Conservation (phyloP, 2,113 vertebrate species). For the Bucco capensis region DNA sequence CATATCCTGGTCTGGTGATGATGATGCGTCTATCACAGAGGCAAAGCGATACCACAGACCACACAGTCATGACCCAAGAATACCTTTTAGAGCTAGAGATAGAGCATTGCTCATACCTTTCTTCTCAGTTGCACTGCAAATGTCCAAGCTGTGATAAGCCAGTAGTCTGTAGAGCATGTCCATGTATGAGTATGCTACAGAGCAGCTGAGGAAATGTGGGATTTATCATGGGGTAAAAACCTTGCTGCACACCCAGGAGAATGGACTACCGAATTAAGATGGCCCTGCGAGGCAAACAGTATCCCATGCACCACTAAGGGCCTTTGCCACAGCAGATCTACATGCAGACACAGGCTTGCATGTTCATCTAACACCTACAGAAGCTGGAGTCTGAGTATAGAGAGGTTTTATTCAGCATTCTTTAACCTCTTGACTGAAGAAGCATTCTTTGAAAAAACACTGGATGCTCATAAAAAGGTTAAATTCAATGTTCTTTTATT, state of each 20-base stretch:
- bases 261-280: not conserved
- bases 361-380: not conserved
- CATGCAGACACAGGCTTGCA: not conserved
- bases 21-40: not conserved
- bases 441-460: not conserved
- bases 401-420: not conserved
- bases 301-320: not conserved
- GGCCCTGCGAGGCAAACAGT: not conserved
- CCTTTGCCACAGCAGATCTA: not conserved
- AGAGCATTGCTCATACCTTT: not conserved
- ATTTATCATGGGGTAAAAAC: not conserved
- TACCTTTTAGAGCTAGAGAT: not conserved
- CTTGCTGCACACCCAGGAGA: not conserved
- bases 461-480: not conserved
- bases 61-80: not conserved
- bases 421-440: not conserved
- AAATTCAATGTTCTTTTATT: not conserved
- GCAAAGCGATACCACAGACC: not conserved
- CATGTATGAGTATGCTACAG: not conserved
- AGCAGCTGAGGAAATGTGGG: not conserved
- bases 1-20: not conserved
- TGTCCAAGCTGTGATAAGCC: not conserved
- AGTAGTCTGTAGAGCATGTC: not conserved
- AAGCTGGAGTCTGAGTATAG: not conserved
- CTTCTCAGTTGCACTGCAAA: not conserved